A percentile compares a stretch with the other conserved stretches of the same genome.
These are phyloP conservation scores for Zaprionus capensis DNA, from an alignment of 1,140 invertebrate genomes.

Conservation along the genomic window DNA sequence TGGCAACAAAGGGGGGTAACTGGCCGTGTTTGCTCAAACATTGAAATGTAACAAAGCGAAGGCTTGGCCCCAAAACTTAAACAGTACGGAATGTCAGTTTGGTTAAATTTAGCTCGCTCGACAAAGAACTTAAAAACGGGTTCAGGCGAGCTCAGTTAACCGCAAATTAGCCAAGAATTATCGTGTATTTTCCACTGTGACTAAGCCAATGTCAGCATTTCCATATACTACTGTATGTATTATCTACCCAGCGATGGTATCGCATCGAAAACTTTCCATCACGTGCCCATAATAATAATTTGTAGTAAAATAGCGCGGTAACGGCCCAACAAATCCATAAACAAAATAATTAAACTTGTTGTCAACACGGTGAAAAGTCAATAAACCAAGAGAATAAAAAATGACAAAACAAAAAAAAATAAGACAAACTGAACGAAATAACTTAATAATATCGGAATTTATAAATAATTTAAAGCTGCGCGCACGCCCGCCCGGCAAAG, in stretches of 20 bases:
- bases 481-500: slow-evolving; percentile 54
- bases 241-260: not conserved
- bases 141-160: slow-evolving; percentile 28
- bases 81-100: slow-evolving; percentile 7
- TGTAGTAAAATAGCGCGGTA: not conserved
- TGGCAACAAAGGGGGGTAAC: slow-evolving; percentile 21
- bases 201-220: slow-evolving; percentile 12
- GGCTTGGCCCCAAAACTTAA: slow-evolving; percentile 21
- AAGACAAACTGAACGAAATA: slow-evolving; percentile 18
- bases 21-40: slow-evolving; percentile 15
- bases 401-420: not conserved
- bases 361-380: slow-evolving; percentile 17
- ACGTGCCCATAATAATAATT: slow-evolving; percentile 16
- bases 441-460: slow-evolving; percentile 46
- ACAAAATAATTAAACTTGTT: slow-evolving; percentile 44
- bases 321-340: slow-evolving; percentile 35
- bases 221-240: slow-evolving; percentile 4
- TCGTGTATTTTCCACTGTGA: slow-evolving; percentile 35
- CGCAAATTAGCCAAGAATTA: slow-evolving; percentile 46
- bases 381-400: slow-evolving; percentile 22
- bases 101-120: slow-evolving; percentile 9
- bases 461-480: slow-evolving; percentile 48
- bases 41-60: slow-evolving; percentile 14
- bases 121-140: slow-evolving; percentile 31
- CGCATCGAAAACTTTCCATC: slow-evolving; percentile 12